These are phyloP conservation scores for Taxidea taxus DNA, from an alignment of 2,113 vertebrate species.

Conservation along the genomic window DNA sequence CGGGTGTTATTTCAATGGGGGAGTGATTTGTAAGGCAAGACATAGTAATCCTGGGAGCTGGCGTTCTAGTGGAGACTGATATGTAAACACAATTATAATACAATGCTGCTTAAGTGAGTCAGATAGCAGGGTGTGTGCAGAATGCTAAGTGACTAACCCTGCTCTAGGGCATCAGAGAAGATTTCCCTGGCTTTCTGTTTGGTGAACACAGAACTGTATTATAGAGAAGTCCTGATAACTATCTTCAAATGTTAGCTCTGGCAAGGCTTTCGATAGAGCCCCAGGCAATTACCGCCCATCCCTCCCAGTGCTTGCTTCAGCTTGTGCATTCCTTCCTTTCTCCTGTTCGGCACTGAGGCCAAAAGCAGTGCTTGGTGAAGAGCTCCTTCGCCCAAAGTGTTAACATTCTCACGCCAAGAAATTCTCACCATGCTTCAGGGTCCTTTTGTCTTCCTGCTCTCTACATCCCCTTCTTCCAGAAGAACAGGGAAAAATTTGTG, in stretches of 20 bases:
- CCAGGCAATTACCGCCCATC: neutral
- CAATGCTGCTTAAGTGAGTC: slow-evolving; percentile 31
- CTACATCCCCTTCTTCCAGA: neutral
- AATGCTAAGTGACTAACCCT: slow-evolving; percentile 54
- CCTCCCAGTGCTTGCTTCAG: neutral
- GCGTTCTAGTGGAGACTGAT: neutral
- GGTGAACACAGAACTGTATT: slow-evolving; percentile 20
- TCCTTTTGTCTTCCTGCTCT: neutral
- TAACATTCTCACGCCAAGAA: neutral
- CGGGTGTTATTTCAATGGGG: neutral
- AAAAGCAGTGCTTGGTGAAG: neutral
- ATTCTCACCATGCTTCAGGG: neutral
- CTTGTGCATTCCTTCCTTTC: neutral
- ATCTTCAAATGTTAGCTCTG: slow-evolving; percentile 37
- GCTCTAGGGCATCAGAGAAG: slow-evolving; percentile 9
- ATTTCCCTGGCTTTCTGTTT: slow-evolving; percentile 5
- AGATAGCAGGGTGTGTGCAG: slow-evolving; percentile 14
- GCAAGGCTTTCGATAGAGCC: slow-evolving; percentile 5
- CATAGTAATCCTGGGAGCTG: neutral
- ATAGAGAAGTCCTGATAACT: neutral
- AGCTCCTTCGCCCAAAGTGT: neutral
- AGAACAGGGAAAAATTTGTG: neutral
- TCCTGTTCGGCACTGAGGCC: neutral
- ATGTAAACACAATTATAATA: slow-evolving; percentile 63
- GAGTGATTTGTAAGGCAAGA: neutral